These are phyloP conservation scores for Ptychochromis oligacanthus DNA, from an alignment of 2,113 vertebrate genomes.

Conservation along the genomic window DNA sequence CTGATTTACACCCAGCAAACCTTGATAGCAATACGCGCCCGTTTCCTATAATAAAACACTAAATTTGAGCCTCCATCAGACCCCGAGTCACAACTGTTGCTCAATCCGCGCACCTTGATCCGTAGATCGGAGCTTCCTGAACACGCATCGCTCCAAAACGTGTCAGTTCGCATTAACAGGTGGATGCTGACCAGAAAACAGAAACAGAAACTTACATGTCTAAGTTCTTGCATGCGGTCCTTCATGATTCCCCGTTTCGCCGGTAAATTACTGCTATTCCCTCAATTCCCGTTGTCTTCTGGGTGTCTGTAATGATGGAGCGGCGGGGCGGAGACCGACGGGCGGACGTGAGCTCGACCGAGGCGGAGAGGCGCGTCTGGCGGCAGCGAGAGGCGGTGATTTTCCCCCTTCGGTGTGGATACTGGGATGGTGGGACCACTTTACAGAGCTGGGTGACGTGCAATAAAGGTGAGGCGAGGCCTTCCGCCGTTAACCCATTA, in stretches of 20 bases:
- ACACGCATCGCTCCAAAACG: background rate
- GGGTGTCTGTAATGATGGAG: slow-evolving; percentile 46
- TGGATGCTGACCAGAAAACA: background rate
- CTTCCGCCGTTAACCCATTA: slow-evolving; percentile 68
- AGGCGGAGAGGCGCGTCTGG: slow-evolving; percentile 46
- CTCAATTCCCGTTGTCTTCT: background rate
- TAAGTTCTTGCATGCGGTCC: slow-evolving; percentile 79
- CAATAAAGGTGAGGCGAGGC: slow-evolving; percentile 69
- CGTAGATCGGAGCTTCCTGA: background rate
- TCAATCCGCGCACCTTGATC: slow-evolving; percentile 27
- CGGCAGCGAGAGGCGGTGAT: slow-evolving; percentile 23
- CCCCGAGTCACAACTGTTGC: slow-evolving; percentile 71
- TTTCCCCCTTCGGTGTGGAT: background rate
- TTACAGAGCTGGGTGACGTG: slow-evolving; percentile 61
- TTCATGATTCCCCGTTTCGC: slow-evolving; percentile 61
- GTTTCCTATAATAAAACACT: background rate
- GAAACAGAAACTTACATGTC: slow-evolving; percentile 70
- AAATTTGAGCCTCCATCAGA: slow-evolving; percentile 17
- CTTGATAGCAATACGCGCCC: background rate
- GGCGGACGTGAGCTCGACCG: slow-evolving; percentile 31
- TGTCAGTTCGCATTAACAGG: background rate
- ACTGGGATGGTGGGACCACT: slow-evolving; percentile 50
- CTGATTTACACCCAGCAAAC: background rate
- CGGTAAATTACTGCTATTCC: slow-evolving; percentile 19
- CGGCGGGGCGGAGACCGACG: slow-evolving; percentile 37